phyloP scores from a whole-genome alignment of 2,797 vertebrate species.

The Manis javanica region DNA sequence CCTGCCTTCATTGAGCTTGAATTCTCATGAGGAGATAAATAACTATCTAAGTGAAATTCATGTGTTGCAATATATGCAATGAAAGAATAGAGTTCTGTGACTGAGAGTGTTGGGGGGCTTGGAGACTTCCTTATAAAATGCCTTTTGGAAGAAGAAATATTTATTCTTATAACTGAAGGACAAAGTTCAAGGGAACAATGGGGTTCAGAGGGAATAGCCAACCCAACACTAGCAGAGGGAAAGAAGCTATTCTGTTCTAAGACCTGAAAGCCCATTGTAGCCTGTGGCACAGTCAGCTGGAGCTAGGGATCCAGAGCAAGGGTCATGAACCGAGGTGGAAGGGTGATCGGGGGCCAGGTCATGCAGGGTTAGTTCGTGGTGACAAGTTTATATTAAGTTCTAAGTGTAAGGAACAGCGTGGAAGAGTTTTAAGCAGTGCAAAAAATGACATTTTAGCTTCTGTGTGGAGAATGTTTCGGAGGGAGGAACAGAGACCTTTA shows the following conservation, averaged over 20 bases:
- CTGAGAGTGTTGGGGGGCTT: not conserved
- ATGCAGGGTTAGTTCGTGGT: not conserved
- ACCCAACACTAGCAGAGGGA: not conserved
- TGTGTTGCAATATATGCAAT: not conserved
- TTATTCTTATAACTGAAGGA: not conserved
- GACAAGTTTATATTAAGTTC: not conserved
- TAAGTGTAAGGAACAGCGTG: not conserved
- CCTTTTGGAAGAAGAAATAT: not conserved
- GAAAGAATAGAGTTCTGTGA: not conserved
- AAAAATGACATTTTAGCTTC: not conserved
- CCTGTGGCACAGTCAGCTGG: not conserved
- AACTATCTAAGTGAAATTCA: not conserved
- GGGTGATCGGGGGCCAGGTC: not conserved
- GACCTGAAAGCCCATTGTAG: not conserved
- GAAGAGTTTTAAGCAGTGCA: not conserved
- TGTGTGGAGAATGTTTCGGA: not conserved
- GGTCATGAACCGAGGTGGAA: not conserved
- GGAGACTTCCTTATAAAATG: not conserved
- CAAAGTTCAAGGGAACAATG: not conserved
- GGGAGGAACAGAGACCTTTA: not conserved
- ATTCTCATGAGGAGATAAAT: not conserved
- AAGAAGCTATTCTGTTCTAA: not conserved
- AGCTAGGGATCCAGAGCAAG: not conserved
- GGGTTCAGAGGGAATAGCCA: not conserved
- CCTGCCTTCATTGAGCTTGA: not conserved